phyloP scores from a whole-genome alignment of 2,888 invertebrate species.

The Cybosia mesomella region DNA sequence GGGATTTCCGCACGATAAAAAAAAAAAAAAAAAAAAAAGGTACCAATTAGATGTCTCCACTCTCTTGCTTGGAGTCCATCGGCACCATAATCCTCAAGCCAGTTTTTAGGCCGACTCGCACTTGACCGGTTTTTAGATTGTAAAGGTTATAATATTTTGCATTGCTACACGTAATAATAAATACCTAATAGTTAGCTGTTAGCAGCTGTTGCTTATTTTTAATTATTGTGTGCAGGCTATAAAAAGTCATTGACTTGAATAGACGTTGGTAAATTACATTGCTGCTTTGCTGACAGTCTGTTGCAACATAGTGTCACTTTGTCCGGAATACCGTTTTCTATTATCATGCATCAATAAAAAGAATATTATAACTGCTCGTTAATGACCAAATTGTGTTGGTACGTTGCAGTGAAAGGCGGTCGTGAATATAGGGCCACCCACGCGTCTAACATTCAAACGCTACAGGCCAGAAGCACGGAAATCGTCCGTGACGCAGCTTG shows the following conservation, averaged over 20 bases:
- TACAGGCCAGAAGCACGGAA: conserved; percentile 40
- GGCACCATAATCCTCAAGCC: too few relatives aligned
- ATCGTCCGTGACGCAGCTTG: conserved; percentile 52
- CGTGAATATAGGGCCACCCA: conserved; percentile 65
- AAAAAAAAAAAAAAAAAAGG: too few relatives aligned
- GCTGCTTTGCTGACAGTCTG: not conserved
- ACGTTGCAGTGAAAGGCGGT: conserved; percentile 37
- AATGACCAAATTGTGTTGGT: conserved; percentile 27
- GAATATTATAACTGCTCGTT: conserved; percentile 24
- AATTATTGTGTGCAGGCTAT: not conserved
- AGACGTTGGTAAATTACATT: not conserved
- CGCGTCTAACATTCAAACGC: conserved; percentile 41
- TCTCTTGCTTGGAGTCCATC: too few relatives aligned
- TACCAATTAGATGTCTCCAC: too few relatives aligned
- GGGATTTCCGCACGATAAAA: too few relatives aligned
- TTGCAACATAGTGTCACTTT: conserved; percentile 5
- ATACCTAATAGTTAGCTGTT: not conserved
- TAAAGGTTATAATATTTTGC: not conserved
- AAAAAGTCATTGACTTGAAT: conserved; percentile 5
- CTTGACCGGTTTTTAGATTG: too few relatives aligned
- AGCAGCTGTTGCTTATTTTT: conserved; percentile 3
- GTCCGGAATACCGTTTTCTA: not conserved
- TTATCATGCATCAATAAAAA: conserved; percentile 11
- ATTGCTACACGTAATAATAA: not conserved
- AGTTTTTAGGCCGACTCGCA: too few relatives aligned